Percentiles rank a stretch among this genome's conserved stretches.
Conservation (phyloP, 1,140 invertebrate species). For the Papilio polyxenes region DNA sequence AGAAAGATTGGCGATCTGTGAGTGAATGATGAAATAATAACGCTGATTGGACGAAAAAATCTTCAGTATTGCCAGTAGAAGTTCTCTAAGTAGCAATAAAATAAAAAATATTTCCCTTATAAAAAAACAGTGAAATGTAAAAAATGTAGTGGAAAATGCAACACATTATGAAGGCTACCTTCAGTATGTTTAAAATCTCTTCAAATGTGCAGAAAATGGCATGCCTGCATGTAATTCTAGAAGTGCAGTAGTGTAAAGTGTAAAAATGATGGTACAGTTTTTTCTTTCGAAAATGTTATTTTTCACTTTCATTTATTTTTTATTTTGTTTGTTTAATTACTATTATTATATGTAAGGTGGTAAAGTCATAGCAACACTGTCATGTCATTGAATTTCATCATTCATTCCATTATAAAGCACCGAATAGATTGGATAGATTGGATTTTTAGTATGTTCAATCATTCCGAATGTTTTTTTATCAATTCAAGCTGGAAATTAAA, state of each 20-base stretch:
- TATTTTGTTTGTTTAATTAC: background rate
- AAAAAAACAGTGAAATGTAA: background rate
- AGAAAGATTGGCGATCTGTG: slow-evolving; percentile 35
- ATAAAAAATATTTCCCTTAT: background rate
- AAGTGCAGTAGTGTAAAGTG: background rate
- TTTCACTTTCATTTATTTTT: background rate
- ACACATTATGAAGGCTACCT: background rate
- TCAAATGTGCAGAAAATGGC: background rate
- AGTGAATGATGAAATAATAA: slow-evolving; percentile 10
- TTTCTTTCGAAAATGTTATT: background rate
- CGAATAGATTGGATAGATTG: background rate
- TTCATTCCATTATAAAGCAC: background rate
- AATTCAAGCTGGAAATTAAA: background rate
- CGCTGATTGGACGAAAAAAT: slow-evolving; percentile 35
- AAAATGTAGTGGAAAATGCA: background rate
- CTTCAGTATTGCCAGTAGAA: slow-evolving; percentile 16
- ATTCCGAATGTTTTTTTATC: background rate
- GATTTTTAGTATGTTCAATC: background rate
- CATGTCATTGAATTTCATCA: background rate
- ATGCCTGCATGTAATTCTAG: background rate
- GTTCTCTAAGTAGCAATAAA: background rate
- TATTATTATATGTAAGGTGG: background rate
- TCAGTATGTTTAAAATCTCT: background rate
- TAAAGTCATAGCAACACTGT: background rate
- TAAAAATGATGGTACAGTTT: background rate